Percentiles rank a stretch among this genome's conserved stretches.
phyloP scores from a whole-genome alignment of 2,888 invertebrate species.

The Drosophila paramelanica region DNA sequence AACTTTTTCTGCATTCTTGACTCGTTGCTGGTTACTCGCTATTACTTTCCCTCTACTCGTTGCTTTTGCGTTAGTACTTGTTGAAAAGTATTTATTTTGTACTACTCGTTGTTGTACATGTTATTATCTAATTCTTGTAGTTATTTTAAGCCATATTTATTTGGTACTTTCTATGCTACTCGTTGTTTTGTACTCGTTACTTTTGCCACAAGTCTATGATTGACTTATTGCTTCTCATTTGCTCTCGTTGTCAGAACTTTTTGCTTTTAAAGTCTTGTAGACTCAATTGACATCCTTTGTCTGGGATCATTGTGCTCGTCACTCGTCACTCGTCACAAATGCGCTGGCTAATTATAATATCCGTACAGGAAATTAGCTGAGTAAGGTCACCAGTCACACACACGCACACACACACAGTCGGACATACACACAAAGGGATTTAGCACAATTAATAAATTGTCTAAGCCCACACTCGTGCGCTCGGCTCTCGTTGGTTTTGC shows the following conservation, averaged over 20 bases:
- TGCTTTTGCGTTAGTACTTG: not conserved
- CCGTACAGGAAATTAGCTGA: constrained; percentile 30
- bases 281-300: not conserved
- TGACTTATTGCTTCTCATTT: no score
- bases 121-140: no score
- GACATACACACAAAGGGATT: not conserved
- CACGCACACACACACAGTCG: not conserved
- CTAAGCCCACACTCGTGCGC: constrained; percentile 12
- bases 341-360: constrained; percentile 20
- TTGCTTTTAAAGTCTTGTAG: no score
- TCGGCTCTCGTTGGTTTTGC: not conserved
- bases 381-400: not conserved
- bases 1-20: not conserved
- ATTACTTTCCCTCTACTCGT: not conserved
- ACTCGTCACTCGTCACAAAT: constrained; percentile 6
- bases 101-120: no score
- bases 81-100: no score
- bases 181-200: constrained; percentile 11
- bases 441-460: constrained; percentile 25
- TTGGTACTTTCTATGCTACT: constrained; percentile 1
- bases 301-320: constrained; percentile 2
- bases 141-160: not conserved
- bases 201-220: not conserved
- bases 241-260: no score
- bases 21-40: not conserved